Conservation (phyloP, 2,113 vertebrate genomes). For the Loxodonta africana region DNA sequence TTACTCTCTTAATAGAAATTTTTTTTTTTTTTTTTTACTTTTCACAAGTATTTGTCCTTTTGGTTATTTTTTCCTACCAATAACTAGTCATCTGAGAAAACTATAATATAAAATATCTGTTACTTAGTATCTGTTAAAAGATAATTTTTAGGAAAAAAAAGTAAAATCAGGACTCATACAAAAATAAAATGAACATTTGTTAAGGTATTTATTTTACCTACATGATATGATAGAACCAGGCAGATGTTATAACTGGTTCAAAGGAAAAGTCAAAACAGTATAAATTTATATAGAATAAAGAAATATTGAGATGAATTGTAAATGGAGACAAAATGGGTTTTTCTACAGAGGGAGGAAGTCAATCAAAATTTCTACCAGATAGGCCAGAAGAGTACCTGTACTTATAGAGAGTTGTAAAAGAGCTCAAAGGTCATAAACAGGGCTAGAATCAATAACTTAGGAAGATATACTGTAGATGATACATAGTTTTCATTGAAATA, state of each 20-base stretch:
- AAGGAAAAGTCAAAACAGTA: not conserved
- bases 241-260: not conserved
- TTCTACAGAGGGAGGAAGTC: not conserved
- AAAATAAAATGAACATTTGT: not conserved
- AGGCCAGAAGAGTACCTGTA: not conserved
- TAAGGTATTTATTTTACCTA: not conserved
- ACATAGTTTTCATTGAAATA: not conserved
- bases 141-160: conserved; percentile 3
- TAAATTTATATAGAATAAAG: not conserved
- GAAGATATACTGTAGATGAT: not conserved
- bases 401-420: not conserved
- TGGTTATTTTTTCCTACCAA: not conserved
- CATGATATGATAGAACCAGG: not conserved
- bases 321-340: not conserved
- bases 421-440: not conserved
- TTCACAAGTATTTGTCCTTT: not conserved
- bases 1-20: not conserved
- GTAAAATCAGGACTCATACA: not conserved
- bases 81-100: not conserved
- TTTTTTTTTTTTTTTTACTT: conserved; percentile 12
- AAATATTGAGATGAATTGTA: not conserved
- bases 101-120: not conserved
- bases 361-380: not conserved
- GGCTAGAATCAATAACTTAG: not conserved
- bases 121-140: conserved; percentile 30